These are phyloP conservation scores for Onychorhynchus coronatus DNA, from an alignment of 2,113 vertebrate species.

Conservation along the genomic window DNA sequence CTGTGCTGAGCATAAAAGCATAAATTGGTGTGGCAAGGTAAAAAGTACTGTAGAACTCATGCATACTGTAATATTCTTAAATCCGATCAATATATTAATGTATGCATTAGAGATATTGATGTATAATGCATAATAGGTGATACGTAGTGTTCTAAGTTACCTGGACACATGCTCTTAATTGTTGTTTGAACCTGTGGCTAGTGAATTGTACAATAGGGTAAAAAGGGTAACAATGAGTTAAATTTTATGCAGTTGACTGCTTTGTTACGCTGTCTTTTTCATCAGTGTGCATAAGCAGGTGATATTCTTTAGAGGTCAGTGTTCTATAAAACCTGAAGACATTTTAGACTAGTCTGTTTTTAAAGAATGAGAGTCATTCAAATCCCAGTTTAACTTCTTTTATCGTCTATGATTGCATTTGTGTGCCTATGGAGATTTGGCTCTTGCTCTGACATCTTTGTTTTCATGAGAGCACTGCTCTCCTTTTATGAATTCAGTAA, in stretches of 20 bases:
- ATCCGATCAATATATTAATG: background rate
- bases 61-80: background rate
- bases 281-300: background rate
- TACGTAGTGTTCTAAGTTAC: background rate
- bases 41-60: background rate
- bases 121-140: background rate
- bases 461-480: constrained; percentile 49
- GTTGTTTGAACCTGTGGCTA: background rate
- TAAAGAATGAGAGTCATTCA: background rate
- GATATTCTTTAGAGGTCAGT: background rate
- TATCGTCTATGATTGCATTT: background rate
- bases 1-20: background rate
- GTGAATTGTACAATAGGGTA: background rate
- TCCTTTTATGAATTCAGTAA: constrained; percentile 43
- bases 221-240: background rate
- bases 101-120: background rate
- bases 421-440: background rate
- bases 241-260: background rate
- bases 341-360: constrained; percentile 15
- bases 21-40: background rate
- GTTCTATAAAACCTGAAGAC: background rate
- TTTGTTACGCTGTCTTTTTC: background rate
- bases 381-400: background rate
- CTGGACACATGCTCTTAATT: background rate
- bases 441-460: constrained; percentile 11